These are phyloP conservation scores for Campoplex nolae DNA, from an alignment of 2,888 invertebrate species.

Conservation along the genomic window DNA sequence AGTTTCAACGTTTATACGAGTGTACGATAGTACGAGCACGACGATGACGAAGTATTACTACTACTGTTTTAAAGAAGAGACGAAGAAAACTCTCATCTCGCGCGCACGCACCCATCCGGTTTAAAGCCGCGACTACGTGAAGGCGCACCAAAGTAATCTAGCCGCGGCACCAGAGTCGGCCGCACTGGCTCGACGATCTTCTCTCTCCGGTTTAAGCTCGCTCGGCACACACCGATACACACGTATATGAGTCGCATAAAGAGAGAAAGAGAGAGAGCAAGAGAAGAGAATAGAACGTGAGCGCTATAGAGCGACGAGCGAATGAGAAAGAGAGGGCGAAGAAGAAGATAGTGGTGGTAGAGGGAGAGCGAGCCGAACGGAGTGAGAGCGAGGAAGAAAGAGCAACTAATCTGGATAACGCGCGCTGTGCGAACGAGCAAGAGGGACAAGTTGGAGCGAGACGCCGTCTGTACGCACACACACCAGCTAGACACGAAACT, in stretches of 20 bases:
- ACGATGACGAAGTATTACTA: slow-evolving; percentile 42
- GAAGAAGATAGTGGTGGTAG: background rate
- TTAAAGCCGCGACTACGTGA: slow-evolving; percentile 63
- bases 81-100: slow-evolving; percentile 47
- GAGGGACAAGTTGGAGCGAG: slow-evolving; percentile 52
- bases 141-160: slow-evolving; percentile 83
- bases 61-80: slow-evolving; percentile 16
- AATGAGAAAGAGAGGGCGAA: slow-evolving; percentile 39
- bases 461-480: slow-evolving; percentile 24
- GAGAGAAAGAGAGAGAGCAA: slow-evolving; percentile 58
- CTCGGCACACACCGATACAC: slow-evolving; percentile 44
- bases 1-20: background rate
- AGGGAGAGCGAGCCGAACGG: slow-evolving; percentile 26
- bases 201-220: slow-evolving; percentile 65
- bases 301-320: slow-evolving; percentile 9
- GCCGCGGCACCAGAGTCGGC: slow-evolving; percentile 85
- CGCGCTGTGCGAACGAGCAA: slow-evolving; percentile 47
- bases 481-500: slow-evolving; percentile 42
- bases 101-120: slow-evolving; percentile 68
- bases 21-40: slow-evolving; percentile 19
- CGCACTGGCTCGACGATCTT: slow-evolving; percentile 76
- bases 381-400: slow-evolving; percentile 23
- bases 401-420: slow-evolving; percentile 45
- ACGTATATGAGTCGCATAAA: slow-evolving; percentile 50
- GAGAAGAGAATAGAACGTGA: slow-evolving; percentile 43